phyloP scores from a whole-genome alignment of 1,140 invertebrate genomes.

The Hylaeus volcanicus region DNA sequence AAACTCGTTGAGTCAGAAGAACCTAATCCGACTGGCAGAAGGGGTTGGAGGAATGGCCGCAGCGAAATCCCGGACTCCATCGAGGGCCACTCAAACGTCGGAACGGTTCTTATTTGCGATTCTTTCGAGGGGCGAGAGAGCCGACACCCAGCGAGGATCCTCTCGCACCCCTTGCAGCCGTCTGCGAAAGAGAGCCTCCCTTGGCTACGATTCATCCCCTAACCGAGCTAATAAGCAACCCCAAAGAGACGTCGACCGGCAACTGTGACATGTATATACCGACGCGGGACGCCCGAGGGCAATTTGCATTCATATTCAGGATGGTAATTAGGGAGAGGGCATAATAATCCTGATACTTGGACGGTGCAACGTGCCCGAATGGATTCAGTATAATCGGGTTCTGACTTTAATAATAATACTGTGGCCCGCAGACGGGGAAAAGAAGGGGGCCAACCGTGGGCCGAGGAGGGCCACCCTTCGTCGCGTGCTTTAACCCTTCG shows the following conservation, averaged over 20 bases:
- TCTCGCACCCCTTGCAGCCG: constrained; percentile 17
- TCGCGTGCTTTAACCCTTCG: constrained; percentile 21
- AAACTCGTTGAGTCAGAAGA: constrained; percentile 34
- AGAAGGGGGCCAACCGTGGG: neutral
- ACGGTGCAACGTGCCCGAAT: constrained; percentile 42
- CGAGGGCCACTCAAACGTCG: constrained; percentile 51
- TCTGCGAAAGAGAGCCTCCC: constrained; percentile 16
- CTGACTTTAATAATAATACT: constrained; percentile 63
- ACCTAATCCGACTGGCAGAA: constrained; percentile 52
- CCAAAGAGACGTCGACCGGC: constrained; percentile 67
- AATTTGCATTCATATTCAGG: constrained; percentile 76
- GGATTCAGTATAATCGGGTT: constrained; percentile 49
- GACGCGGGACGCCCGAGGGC: constrained; percentile 43
- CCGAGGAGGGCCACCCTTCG: constrained; percentile 16
- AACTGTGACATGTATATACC: constrained; percentile 60
- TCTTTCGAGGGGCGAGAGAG: constrained; percentile 62
- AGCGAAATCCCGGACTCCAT: constrained; percentile 65
- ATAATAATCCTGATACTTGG: constrained; percentile 72
- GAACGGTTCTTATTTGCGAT: constrained; percentile 72
- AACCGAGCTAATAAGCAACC: constrained; percentile 75
- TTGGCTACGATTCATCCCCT: constrained; percentile 58
- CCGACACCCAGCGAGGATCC: constrained; percentile 52
- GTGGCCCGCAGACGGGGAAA: constrained; percentile 3
- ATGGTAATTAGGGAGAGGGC: constrained; percentile 74
- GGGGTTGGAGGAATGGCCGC: constrained; percentile 50